Conservation (phyloP, 1,140 invertebrate species). For the Hylaeus anthracinus region DNA sequence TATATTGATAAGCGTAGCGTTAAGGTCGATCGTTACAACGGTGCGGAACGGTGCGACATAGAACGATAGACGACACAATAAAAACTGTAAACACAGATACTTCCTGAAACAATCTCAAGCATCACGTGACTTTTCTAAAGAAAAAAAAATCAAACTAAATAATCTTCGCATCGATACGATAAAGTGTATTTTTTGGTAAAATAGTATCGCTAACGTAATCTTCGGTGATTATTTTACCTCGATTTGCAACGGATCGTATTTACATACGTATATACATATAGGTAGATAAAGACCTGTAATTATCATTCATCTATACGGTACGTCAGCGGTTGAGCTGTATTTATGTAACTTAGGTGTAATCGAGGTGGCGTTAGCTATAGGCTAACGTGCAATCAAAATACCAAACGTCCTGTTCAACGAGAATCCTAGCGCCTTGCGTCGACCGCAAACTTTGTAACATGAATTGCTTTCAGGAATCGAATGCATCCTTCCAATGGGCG, state of each 20-base stretch:
- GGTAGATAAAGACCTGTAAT: not conserved
- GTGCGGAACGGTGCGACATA: not conserved
- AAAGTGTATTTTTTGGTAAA: slow-evolving; percentile 50
- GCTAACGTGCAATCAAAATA: slow-evolving; percentile 49
- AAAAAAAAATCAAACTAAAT: slow-evolving; percentile 34
- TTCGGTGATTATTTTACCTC: slow-evolving; percentile 36
- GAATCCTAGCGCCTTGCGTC: slow-evolving; percentile 4
- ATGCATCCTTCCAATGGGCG: not conserved
- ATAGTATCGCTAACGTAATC: slow-evolving; percentile 11
- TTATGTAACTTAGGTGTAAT: slow-evolving; percentile 28
- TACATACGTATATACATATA: slow-evolving; percentile 23
- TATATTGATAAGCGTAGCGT: slow-evolving; percentile 11
- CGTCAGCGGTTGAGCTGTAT: slow-evolving; percentile 24
- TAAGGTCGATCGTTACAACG: not conserved
- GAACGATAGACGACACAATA: not conserved
- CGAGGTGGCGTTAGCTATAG: slow-evolving; percentile 15
- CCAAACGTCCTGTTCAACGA: slow-evolving; percentile 40
- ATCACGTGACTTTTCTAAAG: slow-evolving; percentile 33
- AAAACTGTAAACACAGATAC: slow-evolving; percentile 9
- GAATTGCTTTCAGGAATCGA: slow-evolving; percentile 8
- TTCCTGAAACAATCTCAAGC: slow-evolving; percentile 19
- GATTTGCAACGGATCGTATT: slow-evolving; percentile 24
- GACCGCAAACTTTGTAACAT: not conserved
- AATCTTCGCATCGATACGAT: slow-evolving; percentile 21
- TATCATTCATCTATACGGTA: slow-evolving; percentile 1